These are phyloP conservation scores for Leptinotarsa juncta DNA, from an alignment of 2,888 invertebrate genomes.

Conservation along the genomic window DNA sequence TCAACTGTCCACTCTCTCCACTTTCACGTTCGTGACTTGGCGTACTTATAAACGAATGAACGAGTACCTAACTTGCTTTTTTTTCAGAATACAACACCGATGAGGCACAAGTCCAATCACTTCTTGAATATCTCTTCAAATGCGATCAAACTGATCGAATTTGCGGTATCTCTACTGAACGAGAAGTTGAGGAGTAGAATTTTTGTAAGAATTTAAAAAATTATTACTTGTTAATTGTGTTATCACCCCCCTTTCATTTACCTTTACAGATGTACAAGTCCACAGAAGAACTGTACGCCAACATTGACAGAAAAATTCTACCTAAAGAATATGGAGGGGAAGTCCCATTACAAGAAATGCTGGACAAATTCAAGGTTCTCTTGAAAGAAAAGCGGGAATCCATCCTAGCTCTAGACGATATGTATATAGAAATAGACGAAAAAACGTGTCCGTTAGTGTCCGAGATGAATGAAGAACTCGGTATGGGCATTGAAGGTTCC, in stretches of 20 bases:
- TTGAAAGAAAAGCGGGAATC: conserved; percentile 74
- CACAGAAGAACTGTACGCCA: conserved; percentile 77
- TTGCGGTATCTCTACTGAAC: conserved; percentile 83
- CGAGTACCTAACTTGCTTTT: conserved; percentile 30
- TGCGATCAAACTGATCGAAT: conserved; percentile 85
- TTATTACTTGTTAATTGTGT: too few relatives aligned
- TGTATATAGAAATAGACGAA: conserved; percentile 78
- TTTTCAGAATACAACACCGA: conserved; percentile 85
- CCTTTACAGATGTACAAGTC: conserved; percentile 76
- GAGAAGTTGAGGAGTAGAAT: conserved; percentile 87
- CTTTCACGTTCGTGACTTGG: conserved; percentile 5
- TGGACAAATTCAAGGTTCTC: conserved; percentile 77
- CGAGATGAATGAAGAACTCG: conserved; percentile 75
- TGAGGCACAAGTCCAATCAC: conserved; percentile 90
- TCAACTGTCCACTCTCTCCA: conserved; percentile 15
- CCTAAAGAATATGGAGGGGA: conserved; percentile 92
- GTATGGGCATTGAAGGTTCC: conserved; percentile 81
- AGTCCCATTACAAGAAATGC: conserved; percentile 83
- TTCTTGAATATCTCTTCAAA: conserved; percentile 87
- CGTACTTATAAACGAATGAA: conserved; percentile 5
- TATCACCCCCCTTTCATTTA: not conserved
- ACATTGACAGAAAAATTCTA: conserved; percentile 79
- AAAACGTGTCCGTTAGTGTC: conserved; percentile 62
- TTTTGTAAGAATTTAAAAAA: conserved; percentile 70
- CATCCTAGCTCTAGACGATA: conserved; percentile 78